These are phyloP conservation scores for Tipula confusa DNA, from an alignment of 2,888 invertebrate species.

Conservation along the genomic window DNA sequence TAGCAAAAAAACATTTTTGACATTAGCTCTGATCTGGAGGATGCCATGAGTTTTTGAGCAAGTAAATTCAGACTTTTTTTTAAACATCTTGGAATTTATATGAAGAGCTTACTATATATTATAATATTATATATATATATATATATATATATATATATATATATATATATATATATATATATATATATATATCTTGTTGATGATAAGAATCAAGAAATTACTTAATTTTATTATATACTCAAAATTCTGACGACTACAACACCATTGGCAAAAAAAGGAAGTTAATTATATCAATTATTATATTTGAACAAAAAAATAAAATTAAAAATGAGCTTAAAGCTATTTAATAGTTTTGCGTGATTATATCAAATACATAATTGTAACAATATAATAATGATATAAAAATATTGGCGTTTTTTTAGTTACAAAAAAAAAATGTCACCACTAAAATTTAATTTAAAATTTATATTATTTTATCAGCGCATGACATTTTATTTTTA, in stretches of 20 bases:
- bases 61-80: too few relatives aligned
- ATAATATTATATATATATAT: too few relatives aligned
- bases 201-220: not conserved
- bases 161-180: too few relatives aligned
- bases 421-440: not conserved
- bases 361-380: not conserved
- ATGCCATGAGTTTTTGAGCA: too few relatives aligned
- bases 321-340: not conserved
- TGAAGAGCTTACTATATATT: too few relatives aligned
- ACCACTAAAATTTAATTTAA: not conserved
- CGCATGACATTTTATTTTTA: not conserved
- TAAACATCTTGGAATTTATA: too few relatives aligned
- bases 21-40: too few relatives aligned
- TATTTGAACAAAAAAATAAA: not conserved
- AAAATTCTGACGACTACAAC: not conserved
- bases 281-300: not conserved
- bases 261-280: not conserved
- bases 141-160: too few relatives aligned
- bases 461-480: constrained; percentile 3
- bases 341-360: not conserved
- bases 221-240: not conserved
- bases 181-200: not conserved
- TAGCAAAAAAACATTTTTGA: too few relatives aligned
- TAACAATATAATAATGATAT: not conserved
- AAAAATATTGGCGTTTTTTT: not conserved